Base-by-base conservation (phyloP, 2,113 vertebrate genomes). In the Paracanthobrama guichenoti region DNA sequence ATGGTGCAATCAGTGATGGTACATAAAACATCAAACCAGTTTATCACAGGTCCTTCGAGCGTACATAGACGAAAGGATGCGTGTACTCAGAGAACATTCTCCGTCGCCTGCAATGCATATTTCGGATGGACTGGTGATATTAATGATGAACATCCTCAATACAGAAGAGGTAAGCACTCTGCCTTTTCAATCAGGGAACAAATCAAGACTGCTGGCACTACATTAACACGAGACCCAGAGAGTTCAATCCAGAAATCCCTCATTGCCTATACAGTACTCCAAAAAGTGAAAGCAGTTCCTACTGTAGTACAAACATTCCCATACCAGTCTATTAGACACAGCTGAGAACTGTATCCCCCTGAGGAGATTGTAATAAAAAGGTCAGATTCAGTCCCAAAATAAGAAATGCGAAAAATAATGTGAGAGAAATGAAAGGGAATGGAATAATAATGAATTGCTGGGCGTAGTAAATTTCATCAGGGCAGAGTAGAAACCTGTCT, bases 351-450 rank as follows among this genome's bases (percentile, higher is more conserved):
- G 76, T 26, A 35, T 46, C 44, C 79, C 55, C 83, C 50, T 74
- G 72, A 87, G 79, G 69, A 35, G 24, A 44, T 83, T 59, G 81
- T 18, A 85, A 86, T 74, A 64, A 35, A 88, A 73, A 75, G 59
- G 53, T 80, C 67, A 82, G 72, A 79, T 64, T 66, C 75, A 55
- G 53, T 79, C 77, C 44, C 64, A 71, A 89, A 89, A 66, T 50
- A 89, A 48, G 55, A 59, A 73, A 86, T 88, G 67, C 16, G 79
- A 74, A 89, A 72, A 76, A 76, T 78, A 86, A 79, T 89, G 86
- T 74, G 55, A 66, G 39, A 72, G 77, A 85, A 90, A 86, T 89
- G 77, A 88, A 88, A 71, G 83, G 72, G 42, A 91, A 73, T 69
- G 72, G 60, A 86, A 86, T 74, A 53, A 76, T 77, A 86, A 85